Evolutionary conservation across 2,113 vertebrate species (phyloP).

Genomic region (Halichoerus grypus): DNA sequence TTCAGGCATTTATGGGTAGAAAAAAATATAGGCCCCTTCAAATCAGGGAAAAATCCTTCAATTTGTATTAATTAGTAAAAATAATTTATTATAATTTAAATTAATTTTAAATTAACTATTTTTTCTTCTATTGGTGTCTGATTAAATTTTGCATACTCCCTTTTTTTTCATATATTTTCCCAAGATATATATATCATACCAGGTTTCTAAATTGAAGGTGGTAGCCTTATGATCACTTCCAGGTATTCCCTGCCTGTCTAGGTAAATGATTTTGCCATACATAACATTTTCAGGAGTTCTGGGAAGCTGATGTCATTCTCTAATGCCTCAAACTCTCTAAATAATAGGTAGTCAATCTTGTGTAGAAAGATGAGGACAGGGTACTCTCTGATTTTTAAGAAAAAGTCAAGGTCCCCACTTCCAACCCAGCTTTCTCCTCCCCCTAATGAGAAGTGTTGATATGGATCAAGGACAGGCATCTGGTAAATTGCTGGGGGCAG

Average conservation of each 20-base stretch:
- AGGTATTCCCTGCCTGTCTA: background rate
- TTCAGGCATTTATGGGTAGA: background rate
- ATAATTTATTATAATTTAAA: background rate
- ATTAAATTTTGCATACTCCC: background rate
- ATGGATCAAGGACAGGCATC: background rate
- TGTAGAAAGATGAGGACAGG: background rate
- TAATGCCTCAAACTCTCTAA: background rate
- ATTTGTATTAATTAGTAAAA: slow-evolving; percentile 8
- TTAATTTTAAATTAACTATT: background rate
- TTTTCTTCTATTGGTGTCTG: background rate
- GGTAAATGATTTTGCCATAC: background rate
- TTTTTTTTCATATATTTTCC: background rate
- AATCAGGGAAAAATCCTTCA: background rate
- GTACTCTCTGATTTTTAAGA: background rate
- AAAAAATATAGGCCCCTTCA: background rate
- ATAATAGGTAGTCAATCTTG: background rate
- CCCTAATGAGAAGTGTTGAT: background rate
- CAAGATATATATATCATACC: background rate
- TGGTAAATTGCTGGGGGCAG: background rate
- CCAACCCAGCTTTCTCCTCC: background rate
- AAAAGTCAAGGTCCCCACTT: background rate
- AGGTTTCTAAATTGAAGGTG: background rate
- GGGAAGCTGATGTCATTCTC: background rate
- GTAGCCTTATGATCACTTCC: background rate
- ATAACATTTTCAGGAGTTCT: background rate